Conservation (phyloP, 2,113 vertebrate genomes). For the Perognathus longimembris region DNA sequence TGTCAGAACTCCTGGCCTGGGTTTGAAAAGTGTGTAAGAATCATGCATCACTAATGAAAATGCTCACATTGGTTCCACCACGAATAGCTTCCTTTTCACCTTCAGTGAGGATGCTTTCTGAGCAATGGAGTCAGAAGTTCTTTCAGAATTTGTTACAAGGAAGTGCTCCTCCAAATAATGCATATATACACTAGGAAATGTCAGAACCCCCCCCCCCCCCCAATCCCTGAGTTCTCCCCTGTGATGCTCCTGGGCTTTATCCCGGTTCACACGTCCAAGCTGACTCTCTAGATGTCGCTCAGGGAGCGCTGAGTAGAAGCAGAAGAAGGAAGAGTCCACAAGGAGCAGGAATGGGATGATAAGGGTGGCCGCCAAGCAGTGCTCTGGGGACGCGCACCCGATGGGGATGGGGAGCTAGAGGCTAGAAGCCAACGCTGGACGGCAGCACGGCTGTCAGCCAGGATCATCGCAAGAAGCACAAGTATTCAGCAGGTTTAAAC, state of each 20-base stretch:
- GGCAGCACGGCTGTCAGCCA: neutral
- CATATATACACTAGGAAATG: neutral
- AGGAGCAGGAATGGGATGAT: neutral
- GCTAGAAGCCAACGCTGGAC: neutral
- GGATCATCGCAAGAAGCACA: neutral
- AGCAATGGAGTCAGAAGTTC: neutral
- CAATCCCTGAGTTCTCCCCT: neutral
- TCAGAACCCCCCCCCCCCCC: neutral
- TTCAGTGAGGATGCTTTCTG: constrained; percentile 46
- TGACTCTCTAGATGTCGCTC: neutral
- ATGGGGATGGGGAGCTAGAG: neutral
- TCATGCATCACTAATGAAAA: neutral
- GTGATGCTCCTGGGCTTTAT: neutral
- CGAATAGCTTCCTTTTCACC: neutral
- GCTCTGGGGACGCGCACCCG: neutral
- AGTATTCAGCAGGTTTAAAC: neutral
- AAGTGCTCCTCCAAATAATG: neutral
- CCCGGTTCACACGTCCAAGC: neutral
- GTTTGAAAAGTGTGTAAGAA: neutral
- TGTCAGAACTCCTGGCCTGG: constrained; percentile 5
- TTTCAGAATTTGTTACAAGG: neutral
- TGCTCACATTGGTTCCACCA: neutral
- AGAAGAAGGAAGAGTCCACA: neutral
- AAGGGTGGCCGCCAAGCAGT: neutral
- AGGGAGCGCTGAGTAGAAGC: neutral